A percentile compares a stretch with the other conserved stretches of the same genome.
phyloP scores from a whole-genome alignment of 2,888 invertebrate genomes.

The Scaptomyza polygonia region DNA sequence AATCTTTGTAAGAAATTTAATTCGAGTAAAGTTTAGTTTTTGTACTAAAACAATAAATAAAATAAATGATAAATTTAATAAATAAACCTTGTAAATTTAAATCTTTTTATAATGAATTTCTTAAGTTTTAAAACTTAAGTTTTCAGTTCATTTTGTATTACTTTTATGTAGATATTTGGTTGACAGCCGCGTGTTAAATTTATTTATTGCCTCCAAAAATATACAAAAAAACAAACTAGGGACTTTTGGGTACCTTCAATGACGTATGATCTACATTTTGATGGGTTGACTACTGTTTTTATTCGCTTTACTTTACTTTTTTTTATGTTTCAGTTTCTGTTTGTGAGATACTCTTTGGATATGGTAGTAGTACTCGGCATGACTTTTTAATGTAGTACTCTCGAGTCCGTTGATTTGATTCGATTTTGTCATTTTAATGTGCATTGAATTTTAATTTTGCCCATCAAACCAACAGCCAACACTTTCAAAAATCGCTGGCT shows the following conservation, averaged over 20 bases:
- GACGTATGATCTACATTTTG: conserved; percentile 77
- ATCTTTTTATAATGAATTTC: not conserved
- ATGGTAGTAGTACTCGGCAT: conserved; percentile 37
- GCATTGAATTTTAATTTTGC: conserved; percentile 71
- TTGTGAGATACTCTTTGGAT: conserved; percentile 23
- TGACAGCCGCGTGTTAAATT: conserved; percentile 61
- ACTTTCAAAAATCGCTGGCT: conserved; percentile 64
- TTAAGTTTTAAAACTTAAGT: no score
- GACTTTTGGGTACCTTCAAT: conserved; percentile 62
- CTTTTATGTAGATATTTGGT: conserved; percentile 6
- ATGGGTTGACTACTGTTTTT: conserved; percentile 51
- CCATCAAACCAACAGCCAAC: conserved; percentile 16
- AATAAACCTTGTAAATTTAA: not conserved
- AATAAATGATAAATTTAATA: not conserved
- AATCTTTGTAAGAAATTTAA: conserved; percentile 73
- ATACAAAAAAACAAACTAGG: conserved; percentile 53
- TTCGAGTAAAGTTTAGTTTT: conserved; percentile 26
- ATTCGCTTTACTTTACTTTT: conserved; percentile 1
- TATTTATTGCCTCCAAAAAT: conserved; percentile 72
- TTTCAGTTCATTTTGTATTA: conserved; percentile 1
- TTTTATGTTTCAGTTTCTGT: conserved; percentile 6
- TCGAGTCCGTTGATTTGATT: conserved; percentile 50
- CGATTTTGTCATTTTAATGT: conserved; percentile 76
- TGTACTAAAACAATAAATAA: not conserved
- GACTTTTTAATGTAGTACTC: conserved; percentile 70